These are phyloP conservation scores for Phocides pigmalion DNA, from an alignment of 1,140 invertebrate species.

Conservation along the genomic window DNA sequence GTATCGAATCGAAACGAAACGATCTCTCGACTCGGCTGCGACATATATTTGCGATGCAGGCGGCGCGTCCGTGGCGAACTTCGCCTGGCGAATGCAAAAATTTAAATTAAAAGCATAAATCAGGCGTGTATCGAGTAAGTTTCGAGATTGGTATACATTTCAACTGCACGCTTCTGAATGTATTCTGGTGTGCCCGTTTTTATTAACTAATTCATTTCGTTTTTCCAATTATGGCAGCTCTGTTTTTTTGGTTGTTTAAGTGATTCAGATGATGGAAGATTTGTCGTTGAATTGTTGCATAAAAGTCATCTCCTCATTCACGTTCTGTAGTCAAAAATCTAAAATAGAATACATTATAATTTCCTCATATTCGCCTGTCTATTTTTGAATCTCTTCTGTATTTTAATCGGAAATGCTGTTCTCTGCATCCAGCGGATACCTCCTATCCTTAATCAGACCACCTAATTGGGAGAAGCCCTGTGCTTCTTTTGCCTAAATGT, in stretches of 20 bases:
- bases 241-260: neutral
- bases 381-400: too few relatives aligned
- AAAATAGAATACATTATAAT: too few relatives aligned
- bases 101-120: slow-evolving; percentile 84
- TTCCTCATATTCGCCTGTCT: too few relatives aligned
- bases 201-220: slow-evolving; percentile 37
- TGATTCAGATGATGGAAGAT: too few relatives aligned
- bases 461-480: too few relatives aligned
- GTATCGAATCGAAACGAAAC: slow-evolving; percentile 74
- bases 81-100: slow-evolving; percentile 82
- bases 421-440: too few relatives aligned
- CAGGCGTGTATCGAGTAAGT: slow-evolving; percentile 81
- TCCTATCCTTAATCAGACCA: too few relatives aligned
- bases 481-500: too few relatives aligned
- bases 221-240: slow-evolving; percentile 28
- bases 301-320: too few relatives aligned
- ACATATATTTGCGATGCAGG: slow-evolving; percentile 81
- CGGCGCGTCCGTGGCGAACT: slow-evolving; percentile 77
- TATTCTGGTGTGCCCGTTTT: slow-evolving; percentile 51
- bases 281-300: too few relatives aligned
- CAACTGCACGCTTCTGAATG: slow-evolving; percentile 64
- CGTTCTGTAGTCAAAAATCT: too few relatives aligned
- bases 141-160: slow-evolving; percentile 79
- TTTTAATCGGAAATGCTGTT: too few relatives aligned
- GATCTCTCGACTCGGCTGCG: slow-evolving; percentile 69